Evolutionary conservation across 2,888 invertebrate species (phyloP), one percentile per base, ranked within the genome.

Genomic region (Macrophya annulata): DNA sequence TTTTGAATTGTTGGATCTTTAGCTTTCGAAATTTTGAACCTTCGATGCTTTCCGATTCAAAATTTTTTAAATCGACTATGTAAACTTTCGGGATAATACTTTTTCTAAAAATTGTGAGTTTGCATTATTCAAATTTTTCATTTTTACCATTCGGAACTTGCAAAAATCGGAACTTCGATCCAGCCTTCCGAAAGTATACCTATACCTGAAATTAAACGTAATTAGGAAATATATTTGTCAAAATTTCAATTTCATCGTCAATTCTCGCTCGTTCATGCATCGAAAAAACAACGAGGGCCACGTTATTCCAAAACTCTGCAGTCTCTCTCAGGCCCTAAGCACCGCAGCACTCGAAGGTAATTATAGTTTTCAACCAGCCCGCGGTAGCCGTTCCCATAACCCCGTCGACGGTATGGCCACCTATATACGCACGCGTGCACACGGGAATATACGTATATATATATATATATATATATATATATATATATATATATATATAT

Each of bases 381-480:
- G 90, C 90, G 90, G 88, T 86, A 84, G 76, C 84, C 76, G 93
- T 93, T 93, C 93, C 93, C 93, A 93, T 92, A 93, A 91, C 92
- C 92, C 91, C 91, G 87, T 17, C 86, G 88, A 5, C 48, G 85
- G 86, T 4, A 4, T 84, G 74, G 83, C 84, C 91, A 90, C 90
- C 89, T 91, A 90, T 91, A 88, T 77, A 77, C 77, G 76, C 72
- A 77, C 55, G 88, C 59, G 31, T 84, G 55, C 51, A 76, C 65
- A 59, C 62, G 43, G 74, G 37, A 55, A 43, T 68, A 40, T 45
- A 48, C 21, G 59, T 55, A 77, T 51, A n/a, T n/a, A n/a, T n/a
- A n/a, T n/a, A n/a, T n/a, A n/a, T n/a, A n/a, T n/a, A n/a, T n/a
- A n/a, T n/a, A n/a, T n/a, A n/a, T n/a, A n/a, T n/a, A n/a, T n/a